Evolutionary conservation across 2,797 vertebrate genomes (phyloP), one percentile per base, ranked within the genome.

Genomic region (Anabas testudineus): DNA sequence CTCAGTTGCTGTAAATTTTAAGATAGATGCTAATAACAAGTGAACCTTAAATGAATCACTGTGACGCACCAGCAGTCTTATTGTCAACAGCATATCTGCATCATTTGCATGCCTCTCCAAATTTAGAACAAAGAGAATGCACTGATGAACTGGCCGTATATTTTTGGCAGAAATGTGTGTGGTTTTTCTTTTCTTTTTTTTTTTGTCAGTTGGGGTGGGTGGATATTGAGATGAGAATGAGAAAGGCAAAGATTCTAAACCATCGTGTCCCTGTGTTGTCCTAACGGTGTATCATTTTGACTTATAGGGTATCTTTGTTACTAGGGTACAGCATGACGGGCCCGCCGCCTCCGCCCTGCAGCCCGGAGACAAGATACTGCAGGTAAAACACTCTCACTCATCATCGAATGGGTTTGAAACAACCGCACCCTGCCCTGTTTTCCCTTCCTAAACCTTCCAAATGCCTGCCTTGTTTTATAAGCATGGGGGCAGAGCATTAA

Each of bases 271-370:
- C 90, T 95, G 94, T 95, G 95, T 94, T 94, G 92, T 97, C 96
- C 98, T 99, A 99, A 99, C 97, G 86, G 95, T 96, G 91, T 98
- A 96, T 98, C 97, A 97, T 99, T 99, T 97, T 99, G 97, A 99
- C 97, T 96, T 98, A 98, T 99, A 99, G 98, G 98, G 98, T 97
- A 99, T 99, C 97, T 99, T 99, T 98, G 97, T 99, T 97, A 99
- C 98, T 99, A 99, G 98, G 97, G 98, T 99, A 97, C 98, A 99
- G 95, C 97, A 97, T 98, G 98, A 99, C 64, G 98, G 98, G 86
- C 96, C 98, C 37, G 97, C 98, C 45, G 92, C 94, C 90, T 95
- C 95, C 75, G 89, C 95, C 87, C 96, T 99, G 84, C 97, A 95
- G 94, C 97, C 98, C 39, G 98, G 98, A 80, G 98, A 99, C 92